A percentile compares a stretch with the other conserved stretches of the same genome.
Conservation (phyloP, 2,888 invertebrate species). For the Platypus cylindrus region DNA sequence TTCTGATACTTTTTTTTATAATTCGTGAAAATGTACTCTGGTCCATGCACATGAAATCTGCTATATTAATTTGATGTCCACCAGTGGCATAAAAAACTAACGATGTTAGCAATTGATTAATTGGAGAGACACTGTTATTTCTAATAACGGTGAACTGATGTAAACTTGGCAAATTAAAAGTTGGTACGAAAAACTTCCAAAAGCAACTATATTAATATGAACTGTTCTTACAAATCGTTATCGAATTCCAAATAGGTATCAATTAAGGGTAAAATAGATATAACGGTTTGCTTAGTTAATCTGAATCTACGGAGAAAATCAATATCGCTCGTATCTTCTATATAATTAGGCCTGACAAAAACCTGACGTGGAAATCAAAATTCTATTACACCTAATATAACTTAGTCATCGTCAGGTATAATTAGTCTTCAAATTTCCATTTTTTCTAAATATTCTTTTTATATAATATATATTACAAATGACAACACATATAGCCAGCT, state of each 20-base stretch:
- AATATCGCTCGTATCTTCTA: background rate
- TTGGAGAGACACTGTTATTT: slow-evolving; percentile 7
- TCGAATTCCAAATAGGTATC: background rate
- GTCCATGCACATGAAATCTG: slow-evolving; percentile 9
- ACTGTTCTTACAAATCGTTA: background rate
- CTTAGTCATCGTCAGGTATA: background rate
- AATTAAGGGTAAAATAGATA: background rate
- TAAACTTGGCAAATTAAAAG: too few relatives aligned
- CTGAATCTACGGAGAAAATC: background rate
- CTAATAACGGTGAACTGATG: too few relatives aligned
- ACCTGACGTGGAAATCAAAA: background rate
- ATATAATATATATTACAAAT: too few relatives aligned
- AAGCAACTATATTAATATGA: too few relatives aligned
- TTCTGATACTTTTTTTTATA: slow-evolving; percentile 3
- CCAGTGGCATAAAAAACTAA: slow-evolving; percentile 10
- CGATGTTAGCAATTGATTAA: slow-evolving; percentile 9
- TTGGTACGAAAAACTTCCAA: too few relatives aligned
- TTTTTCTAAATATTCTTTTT: too few relatives aligned
- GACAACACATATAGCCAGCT: too few relatives aligned
- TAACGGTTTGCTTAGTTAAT: background rate
- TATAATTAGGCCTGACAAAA: background rate
- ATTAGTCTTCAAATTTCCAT: background rate
- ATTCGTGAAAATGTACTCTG: slow-evolving; percentile 9
- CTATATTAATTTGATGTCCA: slow-evolving; percentile 6
- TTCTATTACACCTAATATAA: background rate